Evolutionary conservation across 2,888 invertebrate genomes (phyloP), one percentile per base, ranked within the genome.

Genomic region (Agrotis clavis): DNA sequence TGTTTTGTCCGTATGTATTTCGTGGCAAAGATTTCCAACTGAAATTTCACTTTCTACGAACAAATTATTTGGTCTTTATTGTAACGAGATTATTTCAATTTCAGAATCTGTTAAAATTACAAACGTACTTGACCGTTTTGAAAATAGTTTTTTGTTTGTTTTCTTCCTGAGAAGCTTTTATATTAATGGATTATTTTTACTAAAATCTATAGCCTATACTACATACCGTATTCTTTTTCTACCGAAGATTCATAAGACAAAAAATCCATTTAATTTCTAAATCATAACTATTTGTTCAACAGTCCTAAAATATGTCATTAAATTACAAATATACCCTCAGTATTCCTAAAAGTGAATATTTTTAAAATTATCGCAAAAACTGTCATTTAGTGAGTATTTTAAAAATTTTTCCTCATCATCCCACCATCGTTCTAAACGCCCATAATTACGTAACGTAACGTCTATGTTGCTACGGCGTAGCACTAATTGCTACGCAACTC

Each of bases 401-500:
- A 50, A 64, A 4, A 66, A 57, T 75, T 76, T 70, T 76, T 68
- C 66, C 61, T 71, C 71, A 74, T 80, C 84, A 79, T 82, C 59
- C 75, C 7, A 71, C 68, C 83, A 83, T 77, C 84, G 73, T 83
- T 87, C 89, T 91, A 93, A 92, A 88, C 92, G 91, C 84, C 88
- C 90, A 91, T 93, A 94, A 94, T 94, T 94, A 94, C 92, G 92
- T 93, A 93, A 93, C 91, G 88, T 90, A 88, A 86, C 76, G 71
- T 85, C 87, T 87, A 89, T 85, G 86, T 71, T 72, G 87, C 92
- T 92, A 92, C 91, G 90, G 74, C 93, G 93, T 94, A 94, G 93
- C 94, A 91, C 93, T 95, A 95, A 95, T 95, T 94, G 94, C 96
- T 95, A 94, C 94, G 94, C 94, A 93, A 89, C 90, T 92, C 92